These are phyloP conservation scores for Glandiceps talaboti DNA, from an alignment of 53 echinoderm and acorn worm species.

Conservation along the genomic window DNA sequence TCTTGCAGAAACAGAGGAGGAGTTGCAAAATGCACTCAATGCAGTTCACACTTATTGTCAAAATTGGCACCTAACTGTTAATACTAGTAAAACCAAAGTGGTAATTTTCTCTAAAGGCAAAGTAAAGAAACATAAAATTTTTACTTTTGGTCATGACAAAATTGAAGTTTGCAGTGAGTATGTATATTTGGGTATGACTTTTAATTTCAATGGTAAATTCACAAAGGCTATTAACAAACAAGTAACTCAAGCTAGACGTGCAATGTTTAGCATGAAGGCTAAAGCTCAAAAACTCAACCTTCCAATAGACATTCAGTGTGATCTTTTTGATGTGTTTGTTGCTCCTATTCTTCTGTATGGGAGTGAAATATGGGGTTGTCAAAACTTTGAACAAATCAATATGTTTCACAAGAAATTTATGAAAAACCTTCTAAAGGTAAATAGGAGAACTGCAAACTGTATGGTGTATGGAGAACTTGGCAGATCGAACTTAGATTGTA, in stretches of 20 bases:
- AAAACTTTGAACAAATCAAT: neutral
- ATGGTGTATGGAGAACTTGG: too few relatives aligned
- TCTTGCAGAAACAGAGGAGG: conserved; percentile 8
- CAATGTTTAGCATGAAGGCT: neutral
- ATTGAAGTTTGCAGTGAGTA: neutral
- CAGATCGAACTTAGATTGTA: too few relatives aligned
- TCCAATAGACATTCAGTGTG: neutral
- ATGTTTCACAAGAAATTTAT: too few relatives aligned
- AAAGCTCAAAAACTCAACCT: neutral
- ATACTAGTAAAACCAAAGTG: conserved; percentile 16
- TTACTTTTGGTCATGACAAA: neutral
- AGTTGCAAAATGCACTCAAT: conserved; percentile 8
- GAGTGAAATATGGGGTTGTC: neutral
- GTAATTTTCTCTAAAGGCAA: conserved; percentile 10
- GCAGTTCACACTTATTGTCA: too few relatives aligned
- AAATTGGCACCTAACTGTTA: conserved; percentile 4
- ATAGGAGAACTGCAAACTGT: too few relatives aligned
- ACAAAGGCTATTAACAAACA: neutral
- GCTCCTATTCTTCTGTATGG: neutral
- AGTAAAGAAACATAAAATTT: neutral
- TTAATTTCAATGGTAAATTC: conserved; percentile 3
- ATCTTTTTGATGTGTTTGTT: neutral
- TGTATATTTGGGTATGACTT: conserved; percentile 1
- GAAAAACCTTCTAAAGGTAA: too few relatives aligned
- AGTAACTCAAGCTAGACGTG: neutral